Evolutionary conservation across 2,797 vertebrate species (phyloP).

Genomic region (Sebastes wilsoni): DNA sequence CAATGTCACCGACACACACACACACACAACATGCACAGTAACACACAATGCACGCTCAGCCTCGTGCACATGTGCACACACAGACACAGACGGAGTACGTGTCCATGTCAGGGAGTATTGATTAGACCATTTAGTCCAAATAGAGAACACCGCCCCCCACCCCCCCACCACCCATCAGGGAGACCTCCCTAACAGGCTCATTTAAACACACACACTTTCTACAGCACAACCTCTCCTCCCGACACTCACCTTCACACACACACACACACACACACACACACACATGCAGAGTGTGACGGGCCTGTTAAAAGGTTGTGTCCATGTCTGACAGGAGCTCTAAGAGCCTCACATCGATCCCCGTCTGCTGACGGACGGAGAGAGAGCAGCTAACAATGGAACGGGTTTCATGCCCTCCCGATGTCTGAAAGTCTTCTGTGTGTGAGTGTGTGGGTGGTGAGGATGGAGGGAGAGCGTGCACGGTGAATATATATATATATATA

Average conservation of each 20-base stretch:
- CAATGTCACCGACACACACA: constrained; percentile 71
- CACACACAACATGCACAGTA: constrained; percentile 27
- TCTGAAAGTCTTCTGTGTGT: neutral
- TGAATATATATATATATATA: neutral
- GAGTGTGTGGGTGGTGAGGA: neutral
- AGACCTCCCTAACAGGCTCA: constrained; percentile 64
- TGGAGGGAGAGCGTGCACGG: too few species aligned
- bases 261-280: too few species aligned
- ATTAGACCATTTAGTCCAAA: constrained; percentile 76
- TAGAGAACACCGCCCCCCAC: constrained; percentile 58
- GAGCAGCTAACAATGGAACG: constrained; percentile 19
- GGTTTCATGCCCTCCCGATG: constrained; percentile 10
- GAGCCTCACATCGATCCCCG: constrained; percentile 61
- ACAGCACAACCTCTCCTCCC: too few species aligned
- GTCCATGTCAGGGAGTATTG: constrained; percentile 71
- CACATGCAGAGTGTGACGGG: constrained; percentile 46
- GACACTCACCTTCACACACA: neutral
- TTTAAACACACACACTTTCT: constrained; percentile 37
- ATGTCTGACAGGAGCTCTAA: constrained; percentile 70
- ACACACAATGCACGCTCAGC: constrained; percentile 7
- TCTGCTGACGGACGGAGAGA: constrained; percentile 22
- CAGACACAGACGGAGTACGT: constrained; percentile 7
- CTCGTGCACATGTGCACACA: neutral
- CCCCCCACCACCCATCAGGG: constrained; percentile 50
- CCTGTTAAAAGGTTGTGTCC: constrained; percentile 69